Evolutionary conservation across 2,113 vertebrate genomes (phyloP), one percentile per base, ranked within the genome.

Genomic region (Atherinomorus stipes): DNA sequence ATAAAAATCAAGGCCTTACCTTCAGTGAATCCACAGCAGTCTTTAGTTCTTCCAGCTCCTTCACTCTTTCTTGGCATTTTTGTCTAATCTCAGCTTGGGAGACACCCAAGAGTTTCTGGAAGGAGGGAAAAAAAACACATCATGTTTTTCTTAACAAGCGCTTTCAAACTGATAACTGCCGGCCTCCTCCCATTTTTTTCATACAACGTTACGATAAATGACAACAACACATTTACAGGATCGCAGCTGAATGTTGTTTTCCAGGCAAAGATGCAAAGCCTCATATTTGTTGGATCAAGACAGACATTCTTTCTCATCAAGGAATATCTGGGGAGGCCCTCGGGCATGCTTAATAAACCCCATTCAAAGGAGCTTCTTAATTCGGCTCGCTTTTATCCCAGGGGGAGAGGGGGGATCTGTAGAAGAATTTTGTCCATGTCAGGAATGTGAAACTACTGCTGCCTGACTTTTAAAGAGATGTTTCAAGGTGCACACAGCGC

Each of bases 1-100:
- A 22, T 28, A 18, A 64, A 58, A 19, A 38, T 0, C 3, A 1
- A 37, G 18, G n/a, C 5, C 76, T 71, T 74, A 94, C 94, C 85
- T 95, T 95, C 19, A 95, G 78, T 6, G 94, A 95, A 78, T 95
- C 94, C 75, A 94, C 93, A 2, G 93, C 90, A 1, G 93, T 94
- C 76, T 91, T 93, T 54, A 95, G 85, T 72, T 95, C 94, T 18
- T 95, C 94, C 81, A 95, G 83, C 83, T 95, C 94, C 85, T 95
- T 95, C 80, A 93, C 89, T 40, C 94, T 93, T 65, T 94, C 93
- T 82, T 95, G 93, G 23, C 91, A 92, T 91, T 95, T 95, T 62
- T 94, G 93, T 80, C 70, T 91, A 61, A 95, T 95, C 82, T 94
- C 94, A n/a, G 93, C 80, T 73, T 94, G 93, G 53, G 93, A 92